Conservation (phyloP, 2,113 vertebrate species). For the Nematolebias whitei region DNA sequence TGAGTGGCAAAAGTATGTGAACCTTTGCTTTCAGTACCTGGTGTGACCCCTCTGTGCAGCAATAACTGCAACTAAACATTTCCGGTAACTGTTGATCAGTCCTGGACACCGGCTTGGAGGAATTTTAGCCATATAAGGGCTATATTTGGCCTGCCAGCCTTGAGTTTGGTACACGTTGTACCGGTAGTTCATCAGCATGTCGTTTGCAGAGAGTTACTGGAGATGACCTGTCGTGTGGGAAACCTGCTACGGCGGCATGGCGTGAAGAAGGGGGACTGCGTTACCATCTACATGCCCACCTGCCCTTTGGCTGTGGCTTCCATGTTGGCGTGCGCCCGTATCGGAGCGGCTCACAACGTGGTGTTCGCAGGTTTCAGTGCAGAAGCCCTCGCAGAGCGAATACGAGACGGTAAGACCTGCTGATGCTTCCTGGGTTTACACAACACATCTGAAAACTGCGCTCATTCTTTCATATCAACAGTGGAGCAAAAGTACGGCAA, state of each 20-base stretch:
- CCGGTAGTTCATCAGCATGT: not conserved
- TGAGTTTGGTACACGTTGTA: not conserved
- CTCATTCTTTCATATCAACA: slow-evolving; percentile 1
- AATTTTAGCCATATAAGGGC: too few relatives aligned
- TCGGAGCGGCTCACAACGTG: slow-evolving; percentile 79
- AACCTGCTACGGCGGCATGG: slow-evolving; percentile 80
- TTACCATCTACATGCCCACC: slow-evolving; percentile 84
- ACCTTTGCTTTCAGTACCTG: too few relatives aligned
- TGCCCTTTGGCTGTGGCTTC: slow-evolving; percentile 82
- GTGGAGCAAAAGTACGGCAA: not conserved
- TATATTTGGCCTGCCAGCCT: too few relatives aligned
- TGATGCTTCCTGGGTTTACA: not conserved
- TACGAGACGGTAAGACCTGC: slow-evolving; percentile 79
- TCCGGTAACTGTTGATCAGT: too few relatives aligned
- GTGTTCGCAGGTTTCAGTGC: slow-evolving; percentile 86
- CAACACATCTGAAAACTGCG: not conserved
- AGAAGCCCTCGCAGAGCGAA: slow-evolving; percentile 79
- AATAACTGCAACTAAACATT: too few relatives aligned
- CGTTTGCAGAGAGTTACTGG: slow-evolving; percentile 78
- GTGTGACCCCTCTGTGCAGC: too few relatives aligned
- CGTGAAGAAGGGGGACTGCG: slow-evolving; percentile 79
- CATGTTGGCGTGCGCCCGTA: slow-evolving; percentile 84
- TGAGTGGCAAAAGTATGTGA: too few relatives aligned
- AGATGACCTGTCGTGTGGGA: slow-evolving; percentile 80
- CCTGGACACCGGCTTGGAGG: too few relatives aligned